Conservation (phyloP, 2,113 vertebrate genomes). For the Seriola dumerili region DNA sequence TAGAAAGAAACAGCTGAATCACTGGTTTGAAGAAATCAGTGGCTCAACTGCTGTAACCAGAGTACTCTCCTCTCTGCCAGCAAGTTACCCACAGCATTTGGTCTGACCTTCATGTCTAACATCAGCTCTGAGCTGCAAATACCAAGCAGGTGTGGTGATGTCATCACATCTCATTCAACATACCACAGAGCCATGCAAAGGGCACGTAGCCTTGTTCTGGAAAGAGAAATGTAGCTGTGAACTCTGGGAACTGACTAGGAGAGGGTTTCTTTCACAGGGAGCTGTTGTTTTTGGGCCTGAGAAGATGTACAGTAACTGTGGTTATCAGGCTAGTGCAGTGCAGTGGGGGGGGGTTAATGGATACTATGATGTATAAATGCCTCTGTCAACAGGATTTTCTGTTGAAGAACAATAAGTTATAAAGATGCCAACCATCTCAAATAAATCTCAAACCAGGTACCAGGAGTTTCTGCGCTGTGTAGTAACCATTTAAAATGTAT, state of each 20-base stretch:
- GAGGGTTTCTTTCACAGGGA: conserved; percentile 5
- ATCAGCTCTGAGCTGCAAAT: conserved; percentile 66
- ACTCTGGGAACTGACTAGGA: conserved; percentile 13
- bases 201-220: conserved; percentile 24
- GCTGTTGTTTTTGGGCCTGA: conserved; percentile 30
- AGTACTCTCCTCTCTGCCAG: conserved; percentile 30
- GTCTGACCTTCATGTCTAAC: conserved; percentile 61
- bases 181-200: conserved; percentile 42
- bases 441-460: conserved; percentile 23
- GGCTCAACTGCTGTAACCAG: conserved; percentile 13
- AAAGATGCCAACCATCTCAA: conserved; percentile 20
- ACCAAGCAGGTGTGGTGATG: conserved; percentile 78
- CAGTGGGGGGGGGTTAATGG: conserved; percentile 20
- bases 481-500: background rate
- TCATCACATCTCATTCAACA: conserved; percentile 65
- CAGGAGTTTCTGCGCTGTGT: background rate
- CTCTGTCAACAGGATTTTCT: conserved; percentile 39
- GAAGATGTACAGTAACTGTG: conserved; percentile 16
- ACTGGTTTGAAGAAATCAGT: conserved; percentile 30
- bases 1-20: conserved; percentile 43
- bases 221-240: conserved; percentile 22
- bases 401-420: conserved; percentile 6
- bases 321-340: conserved; percentile 7
- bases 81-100: conserved; percentile 31
- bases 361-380: conserved; percentile 30